Evolutionary conservation across 92 coral and sea anemone species (phyloP), one percentile per base, ranked within the genome.

Genomic region (Epizoanthus ramosus): DNA sequence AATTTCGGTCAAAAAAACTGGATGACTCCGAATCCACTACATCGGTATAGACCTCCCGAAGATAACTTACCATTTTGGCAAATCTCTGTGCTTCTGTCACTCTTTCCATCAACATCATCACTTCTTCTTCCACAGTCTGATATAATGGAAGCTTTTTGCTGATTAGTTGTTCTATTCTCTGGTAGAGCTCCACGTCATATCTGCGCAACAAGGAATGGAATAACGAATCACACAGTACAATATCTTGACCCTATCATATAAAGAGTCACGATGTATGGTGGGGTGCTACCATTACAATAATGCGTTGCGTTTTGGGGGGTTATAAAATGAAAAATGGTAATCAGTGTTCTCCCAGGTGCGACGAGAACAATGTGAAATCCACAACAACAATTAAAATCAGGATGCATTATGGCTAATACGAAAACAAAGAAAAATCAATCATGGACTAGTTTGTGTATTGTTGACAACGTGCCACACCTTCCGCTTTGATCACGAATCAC

Each of bases 1-100:
- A 4, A 35, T 2, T 35, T 35, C 39, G 39, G 39, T n/a, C 39
- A 4, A 4, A 2, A 35, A 35, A 35, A 35, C n/a, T n/a, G n/a
- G n/a, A n/a, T n/a, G n/a, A n/a, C n/a, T n/a, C n/a, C n/a, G n/a
- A n/a, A n/a, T n/a, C n/a, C n/a, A n/a, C n/a, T 39, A 41, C 18
- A 1, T 24, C 15, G 16, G 31, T 28, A 59, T 19, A 2, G 15
- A 31, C 23, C 54, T 5, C 2, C 8, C 8, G 50, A 9, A 35
- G 35, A 50, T 22, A 28, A 74, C 90, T 68, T 65, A 95, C 99
- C 98, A 96, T 96, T 86, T 85, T 91, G 17, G 99, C 99, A 84
- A 81, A 91, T 88, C 99, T 82, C 80, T 96, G 99, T 15, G 99
- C 98, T 56, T 96, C 99, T n/a, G 94, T 90, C 64, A 96, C 99